Evolutionary conservation across 1,140 invertebrate species (phyloP), one percentile per base, ranked within the genome.

Genomic region (Zaprionus nigranus): DNA sequence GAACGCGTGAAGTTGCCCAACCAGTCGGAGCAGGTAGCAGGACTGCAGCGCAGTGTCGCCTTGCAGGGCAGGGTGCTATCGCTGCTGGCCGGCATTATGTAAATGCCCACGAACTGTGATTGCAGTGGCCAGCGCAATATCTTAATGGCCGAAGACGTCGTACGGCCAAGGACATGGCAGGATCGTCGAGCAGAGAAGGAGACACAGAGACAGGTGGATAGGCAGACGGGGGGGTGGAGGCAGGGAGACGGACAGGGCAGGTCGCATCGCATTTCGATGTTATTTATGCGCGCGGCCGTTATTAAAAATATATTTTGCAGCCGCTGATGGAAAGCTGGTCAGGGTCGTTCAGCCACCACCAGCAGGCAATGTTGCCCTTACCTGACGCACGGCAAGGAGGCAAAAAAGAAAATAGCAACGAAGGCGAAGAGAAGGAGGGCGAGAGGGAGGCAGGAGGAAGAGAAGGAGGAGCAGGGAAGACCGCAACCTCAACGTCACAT

Each of bases 291-390:
- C 28, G 78, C 69, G 62, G 67, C 79, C 67, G 75, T 85, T 84
- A 84, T 84, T 85, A 84, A 84, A 84, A 84, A 84, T 85, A 84
- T 85, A n/a, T 84, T 84, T 57, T 66, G 69, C 81, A 82, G 76
- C 81, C 75, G 81, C 81, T 79, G 72, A 69, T 59, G 75, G 75
- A 75, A 75, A 77, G 63, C 26, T 53, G 58, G 34, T 63, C 66
- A 74, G 71, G 74, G 82, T 53, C 57, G 36, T 34, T 34, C 30
- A 34, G 30, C 30, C 22, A 30, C 62, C 77, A 26, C 15, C 49
- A 36, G 34, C 22, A 46, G 40, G 15, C 40, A 46, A 46, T 46
- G 40, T 46, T 20, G 40, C 66, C 17, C 70, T 38, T 56, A 30
- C 57, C 46, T 36, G 38, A 22, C 36, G 20, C 59, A 61, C 59